These are phyloP conservation scores for Balaenoptera acutorostrata DNA, from an alignment of 2,113 vertebrate species.

Conservation along the genomic window DNA sequence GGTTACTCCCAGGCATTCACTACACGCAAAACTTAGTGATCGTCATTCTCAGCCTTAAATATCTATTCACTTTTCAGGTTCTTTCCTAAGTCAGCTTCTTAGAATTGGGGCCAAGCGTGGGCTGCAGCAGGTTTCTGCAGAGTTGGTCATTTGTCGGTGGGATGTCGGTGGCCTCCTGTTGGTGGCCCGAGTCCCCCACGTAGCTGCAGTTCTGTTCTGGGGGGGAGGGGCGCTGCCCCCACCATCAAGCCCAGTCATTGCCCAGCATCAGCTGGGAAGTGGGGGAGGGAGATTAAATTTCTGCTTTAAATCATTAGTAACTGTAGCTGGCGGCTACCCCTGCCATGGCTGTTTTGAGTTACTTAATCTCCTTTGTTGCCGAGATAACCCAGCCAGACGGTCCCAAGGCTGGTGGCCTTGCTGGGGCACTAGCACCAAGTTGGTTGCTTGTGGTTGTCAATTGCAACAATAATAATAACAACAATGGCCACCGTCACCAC, in stretches of 20 bases:
- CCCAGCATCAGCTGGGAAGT: background rate
- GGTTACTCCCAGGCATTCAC: background rate
- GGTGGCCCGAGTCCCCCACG: background rate
- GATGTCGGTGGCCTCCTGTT: background rate
- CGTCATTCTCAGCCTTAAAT: accelerated
- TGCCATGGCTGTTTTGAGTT: background rate
- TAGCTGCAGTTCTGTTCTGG: background rate
- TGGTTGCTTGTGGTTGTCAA: background rate
- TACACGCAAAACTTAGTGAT: accelerated
- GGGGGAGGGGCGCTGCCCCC: background rate
- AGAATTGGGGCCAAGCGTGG: background rate
- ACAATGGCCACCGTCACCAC: accelerated
- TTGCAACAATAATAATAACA: accelerated
- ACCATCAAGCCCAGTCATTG: background rate
- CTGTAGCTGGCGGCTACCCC: background rate
- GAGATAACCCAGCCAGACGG: background rate
- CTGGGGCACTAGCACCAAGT: background rate
- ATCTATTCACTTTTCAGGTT: background rate
- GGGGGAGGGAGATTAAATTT: background rate
- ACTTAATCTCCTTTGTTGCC: background rate
- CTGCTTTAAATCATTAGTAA: conserved; percentile 33
- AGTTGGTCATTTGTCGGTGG: background rate
- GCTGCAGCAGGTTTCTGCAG: background rate
- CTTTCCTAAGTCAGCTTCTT: background rate
- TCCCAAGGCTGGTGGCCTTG: background rate